phyloP scores from a whole-genome alignment of 2,113 vertebrate species.

The Zapornia atra region DNA sequence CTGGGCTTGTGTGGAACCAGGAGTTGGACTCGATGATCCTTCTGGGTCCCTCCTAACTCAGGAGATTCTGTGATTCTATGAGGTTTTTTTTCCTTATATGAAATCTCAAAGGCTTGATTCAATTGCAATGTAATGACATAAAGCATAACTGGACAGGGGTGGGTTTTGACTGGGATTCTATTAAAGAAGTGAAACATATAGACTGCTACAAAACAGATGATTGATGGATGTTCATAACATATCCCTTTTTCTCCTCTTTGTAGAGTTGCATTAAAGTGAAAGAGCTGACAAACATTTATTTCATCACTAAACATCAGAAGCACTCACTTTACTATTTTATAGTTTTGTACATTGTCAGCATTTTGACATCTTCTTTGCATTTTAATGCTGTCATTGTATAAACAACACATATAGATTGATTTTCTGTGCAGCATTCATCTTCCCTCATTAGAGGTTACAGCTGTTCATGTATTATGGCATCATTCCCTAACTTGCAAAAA shows the following conservation, averaged over 20 bases:
- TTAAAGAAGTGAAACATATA: background rate
- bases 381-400: slow-evolving; percentile 16
- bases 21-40: no score
- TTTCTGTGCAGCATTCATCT: slow-evolving; percentile 36
- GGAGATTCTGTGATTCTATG: background rate
- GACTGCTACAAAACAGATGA: background rate
- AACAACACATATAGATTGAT: background rate
- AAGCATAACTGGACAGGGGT: background rate
- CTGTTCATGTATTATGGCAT: background rate
- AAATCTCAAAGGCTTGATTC: background rate
- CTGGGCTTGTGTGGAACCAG: no score
- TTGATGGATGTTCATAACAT: background rate
- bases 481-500: background rate
- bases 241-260: background rate
- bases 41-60: no score
- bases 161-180: background rate
- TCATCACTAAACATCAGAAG: background rate
- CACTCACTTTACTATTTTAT: background rate
- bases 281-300: slow-evolving; percentile 8
- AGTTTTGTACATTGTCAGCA: slow-evolving; percentile 31
- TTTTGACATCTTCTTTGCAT: slow-evolving; percentile 31
- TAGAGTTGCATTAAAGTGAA: background rate
- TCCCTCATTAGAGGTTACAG: slow-evolving; percentile 38
- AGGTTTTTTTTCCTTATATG: background rate
- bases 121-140: background rate